Base-by-base conservation (phyloP, 2,797 vertebrate genomes). In the Sebastes ruberrimus region DNA sequence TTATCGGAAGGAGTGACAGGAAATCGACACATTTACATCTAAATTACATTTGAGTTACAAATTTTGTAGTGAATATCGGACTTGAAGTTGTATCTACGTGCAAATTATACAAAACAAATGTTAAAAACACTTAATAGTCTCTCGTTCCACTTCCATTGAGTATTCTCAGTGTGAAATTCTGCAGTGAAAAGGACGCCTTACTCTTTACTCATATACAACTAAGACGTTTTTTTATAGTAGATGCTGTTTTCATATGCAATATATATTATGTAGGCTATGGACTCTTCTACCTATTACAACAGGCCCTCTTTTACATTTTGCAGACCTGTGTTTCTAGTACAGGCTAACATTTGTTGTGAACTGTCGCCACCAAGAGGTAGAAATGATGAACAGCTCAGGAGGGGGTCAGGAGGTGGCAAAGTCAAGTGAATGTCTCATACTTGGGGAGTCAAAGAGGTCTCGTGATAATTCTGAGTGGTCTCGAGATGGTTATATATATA, bases 281-380 rank as follows among this genome's bases (percentile, higher is more conserved):
- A 18, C 5, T 60, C 3, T 33, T 65, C 18, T 10, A 4, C 4
- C 18, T 62, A 0, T 49, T 33, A 10, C 18, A 73, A 30, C 1
- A 14, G 13, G 9, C 5, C 32, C 5, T 52, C 7, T 10, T 55
- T 3, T 7, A 18, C 33, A 6, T 3, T 22, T 42, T 30, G 11
- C 25, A 66, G 66, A 46, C 35, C 35, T 11, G 10, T 49, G 9
- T 22, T 27, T 68, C 11, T 59, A 14, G 10, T 18, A 46, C 1
- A 27, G 55, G 22, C 56, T 5, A 9, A 7, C 1, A 76, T 86
- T 73, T 74, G 16, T 78, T 63, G 66, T 68, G 11, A 74, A 65
- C 59, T 76, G 74, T 67, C 60, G 73, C 85, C 88, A 22, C 73
- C 76, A 74, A 71, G 60, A 0, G 89, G 64, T 0, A 52, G 0